Base-by-base conservation (phyloP, 2,797 vertebrate species). In the Clarias pachynema region DNA sequence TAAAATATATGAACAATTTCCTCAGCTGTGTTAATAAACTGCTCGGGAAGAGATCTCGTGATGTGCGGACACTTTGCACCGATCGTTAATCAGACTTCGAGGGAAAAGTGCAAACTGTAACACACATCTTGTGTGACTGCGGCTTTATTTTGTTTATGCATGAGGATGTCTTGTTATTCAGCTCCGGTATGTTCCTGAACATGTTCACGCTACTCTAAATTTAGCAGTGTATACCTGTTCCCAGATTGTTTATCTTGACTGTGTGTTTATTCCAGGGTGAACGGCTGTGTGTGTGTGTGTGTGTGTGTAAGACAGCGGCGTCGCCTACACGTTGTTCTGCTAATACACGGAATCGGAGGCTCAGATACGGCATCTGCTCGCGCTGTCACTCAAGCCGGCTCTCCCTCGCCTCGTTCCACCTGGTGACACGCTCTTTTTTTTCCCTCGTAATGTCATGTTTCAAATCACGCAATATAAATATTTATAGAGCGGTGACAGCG, bases 401-500 rank as follows among this genome's bases (percentile, higher is more conserved):
- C 81, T 78, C 70, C 73, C 82, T 88, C 86, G 81, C 86, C 89
- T 88, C 82, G 82, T 88, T 90, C 82, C 86, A 88, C 84, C 89
- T 86, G 89, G 86, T 88, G 89, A 88, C 89, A 87, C 75, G 79
- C 86, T 83, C 80, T 62, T 86, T 84, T 87, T 87, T 84, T 85
- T 26, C 44, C 85, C 66, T 72, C 84, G 82, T 90, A 87, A 90
- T 90, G 89, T 90, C 89, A 90, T 88, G 89, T 88, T 90, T 90
- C 88, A 84, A 87, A 90, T 90, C 87, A 88, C 78, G 84, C 86
- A 83, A 86, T 85, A 90, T 90, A 90, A 90, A 90, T 90, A 90
- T 90, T 90, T 90, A 90, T 90, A 87, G 85, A 86, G 89, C 72
- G 59, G 72, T 90, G 89, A 90, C 89, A 90, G 89, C 78, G 86